These are phyloP conservation scores for Phaonia tiefii DNA, from an alignment of 2,888 invertebrate species.

Conservation along the genomic window DNA sequence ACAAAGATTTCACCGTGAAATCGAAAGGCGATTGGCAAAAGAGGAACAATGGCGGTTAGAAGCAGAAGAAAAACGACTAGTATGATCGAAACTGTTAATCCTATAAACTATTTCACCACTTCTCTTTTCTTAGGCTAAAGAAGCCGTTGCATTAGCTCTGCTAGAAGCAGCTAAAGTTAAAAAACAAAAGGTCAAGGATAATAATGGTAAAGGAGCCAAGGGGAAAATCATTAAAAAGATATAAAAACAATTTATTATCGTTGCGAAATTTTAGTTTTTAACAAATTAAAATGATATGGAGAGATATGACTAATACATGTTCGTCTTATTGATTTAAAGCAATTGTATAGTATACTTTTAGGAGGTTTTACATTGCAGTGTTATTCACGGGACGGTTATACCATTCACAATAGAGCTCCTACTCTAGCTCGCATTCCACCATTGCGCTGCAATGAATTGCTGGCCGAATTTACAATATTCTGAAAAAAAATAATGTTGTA, in stretches of 20 bases:
- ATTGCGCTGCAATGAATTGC: slow-evolving; percentile 49
- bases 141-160: background rate
- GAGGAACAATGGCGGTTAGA: slow-evolving; percentile 8
- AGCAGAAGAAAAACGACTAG: slow-evolving; percentile 7
- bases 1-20: slow-evolving; percentile 44
- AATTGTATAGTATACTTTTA: slow-evolving; percentile 13
- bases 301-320: background rate
- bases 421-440: slow-evolving; percentile 5
- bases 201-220: background rate
- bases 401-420: background rate
- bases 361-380: background rate
- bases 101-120: background rate
- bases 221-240: background rate
- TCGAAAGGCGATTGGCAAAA: slow-evolving; percentile 22
- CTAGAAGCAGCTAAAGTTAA: background rate
- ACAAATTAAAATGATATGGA: too few species aligned
- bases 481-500: slow-evolving; percentile 8
- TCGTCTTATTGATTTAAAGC: background rate
- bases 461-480: slow-evolving; percentile 56
- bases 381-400: background rate
- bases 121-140: slow-evolving; percentile 1
- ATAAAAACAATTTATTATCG: background rate
- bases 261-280: background rate
- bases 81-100: background rate
- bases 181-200: background rate